These are phyloP conservation scores for Halictus quadricinctus DNA, from an alignment of 2,888 invertebrate species.

Conservation along the genomic window DNA sequence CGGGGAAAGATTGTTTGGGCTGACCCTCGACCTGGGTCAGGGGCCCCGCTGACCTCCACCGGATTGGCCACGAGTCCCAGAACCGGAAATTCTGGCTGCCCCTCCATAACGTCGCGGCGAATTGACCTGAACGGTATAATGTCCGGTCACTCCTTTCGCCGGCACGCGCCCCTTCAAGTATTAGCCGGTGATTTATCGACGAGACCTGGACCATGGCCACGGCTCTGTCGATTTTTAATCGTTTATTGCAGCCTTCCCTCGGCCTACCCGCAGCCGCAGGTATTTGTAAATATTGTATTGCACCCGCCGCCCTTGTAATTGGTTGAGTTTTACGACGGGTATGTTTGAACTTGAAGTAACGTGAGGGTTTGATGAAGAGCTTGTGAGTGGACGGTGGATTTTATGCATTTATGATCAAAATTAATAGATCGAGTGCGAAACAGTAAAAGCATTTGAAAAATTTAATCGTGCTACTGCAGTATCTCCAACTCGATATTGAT, in stretches of 20 bases:
- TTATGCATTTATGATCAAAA: too few relatives aligned
- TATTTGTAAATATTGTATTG: conserved; percentile 41
- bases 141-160: conserved; percentile 79
- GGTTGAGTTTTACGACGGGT: not conserved
- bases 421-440: too few relatives aligned
- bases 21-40: conserved; percentile 79
- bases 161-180: conserved; percentile 75
- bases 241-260: conserved; percentile 64
- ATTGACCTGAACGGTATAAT: conserved; percentile 77
- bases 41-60: conserved; percentile 61
- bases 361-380: not conserved
- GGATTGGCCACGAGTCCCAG: conserved; percentile 62
- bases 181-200: conserved; percentile 76
- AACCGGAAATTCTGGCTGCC: conserved; percentile 74
- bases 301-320: conserved; percentile 13
- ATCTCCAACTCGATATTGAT: too few relatives aligned
- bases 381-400: not conserved
- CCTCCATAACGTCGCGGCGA: conserved; percentile 24
- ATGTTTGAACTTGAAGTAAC: not conserved
- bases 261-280: conserved; percentile 31
- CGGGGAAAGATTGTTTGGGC: conserved; percentile 81
- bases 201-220: conserved; percentile 46
- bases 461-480: too few relatives aligned
- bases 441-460: too few relatives aligned
- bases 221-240: conserved; percentile 64